A percentile compares a stretch with the other conserved stretches of the same genome.
Conservation (phyloP, 1,140 invertebrate genomes). For the Drosophila paulistorum region DNA sequence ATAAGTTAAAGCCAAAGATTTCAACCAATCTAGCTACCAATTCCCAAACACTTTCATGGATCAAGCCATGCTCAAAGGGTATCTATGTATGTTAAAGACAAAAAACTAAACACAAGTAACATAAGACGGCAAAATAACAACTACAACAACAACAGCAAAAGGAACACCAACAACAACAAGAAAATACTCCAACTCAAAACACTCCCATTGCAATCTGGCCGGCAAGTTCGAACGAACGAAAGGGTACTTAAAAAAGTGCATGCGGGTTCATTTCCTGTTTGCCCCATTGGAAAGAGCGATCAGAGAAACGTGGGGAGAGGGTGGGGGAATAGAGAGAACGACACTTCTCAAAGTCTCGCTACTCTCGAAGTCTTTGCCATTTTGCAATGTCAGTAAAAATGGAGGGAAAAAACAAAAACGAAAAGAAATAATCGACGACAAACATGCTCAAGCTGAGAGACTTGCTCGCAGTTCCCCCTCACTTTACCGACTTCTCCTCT, state of each 20-base stretch:
- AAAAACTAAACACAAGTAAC: conserved; percentile 23
- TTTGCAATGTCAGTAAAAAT: conserved; percentile 54
- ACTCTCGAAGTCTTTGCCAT: conserved; percentile 37
- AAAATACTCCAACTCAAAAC: conserved; percentile 33
- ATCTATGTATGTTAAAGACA: neutral
- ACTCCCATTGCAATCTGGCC: conserved; percentile 50
- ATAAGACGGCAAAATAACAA: conserved; percentile 25
- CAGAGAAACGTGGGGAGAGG: neutral
- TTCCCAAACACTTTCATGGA: neutral
- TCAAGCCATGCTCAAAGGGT: neutral
- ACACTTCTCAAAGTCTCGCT: conserved; percentile 37
- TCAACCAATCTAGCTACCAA: no score
- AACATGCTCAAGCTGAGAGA: conserved; percentile 47
- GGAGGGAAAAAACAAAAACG: neutral
- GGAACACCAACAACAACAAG: conserved; percentile 37
- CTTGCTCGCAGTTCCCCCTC: neutral
- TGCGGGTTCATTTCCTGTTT: conserved; percentile 65
- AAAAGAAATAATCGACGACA: conserved; percentile 42
- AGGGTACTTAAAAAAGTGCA: conserved; percentile 64
- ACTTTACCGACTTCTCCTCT: no score
- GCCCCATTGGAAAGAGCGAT: conserved; percentile 19
- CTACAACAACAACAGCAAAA: conserved; percentile 44
- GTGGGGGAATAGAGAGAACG: neutral
- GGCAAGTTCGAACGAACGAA: conserved; percentile 60
- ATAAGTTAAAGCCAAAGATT: no score